Evolutionary conservation across 2,797 vertebrate genomes (phyloP).

Genomic region (Falco berigora): DNA sequence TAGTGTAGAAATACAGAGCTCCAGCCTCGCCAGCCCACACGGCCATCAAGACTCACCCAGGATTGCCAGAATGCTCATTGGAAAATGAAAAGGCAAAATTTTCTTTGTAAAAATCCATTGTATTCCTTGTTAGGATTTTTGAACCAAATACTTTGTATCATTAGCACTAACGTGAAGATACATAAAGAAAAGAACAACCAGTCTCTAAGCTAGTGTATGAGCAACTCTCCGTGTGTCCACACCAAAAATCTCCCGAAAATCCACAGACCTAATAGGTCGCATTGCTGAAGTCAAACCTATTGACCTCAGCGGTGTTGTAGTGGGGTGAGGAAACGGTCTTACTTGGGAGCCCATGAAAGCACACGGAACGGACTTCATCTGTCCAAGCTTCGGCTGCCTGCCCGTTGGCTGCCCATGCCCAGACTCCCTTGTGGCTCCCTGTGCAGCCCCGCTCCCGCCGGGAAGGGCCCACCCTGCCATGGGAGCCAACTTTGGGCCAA

Average conservation of each 20-base stretch:
- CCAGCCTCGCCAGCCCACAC: not conserved
- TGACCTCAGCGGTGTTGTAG: not conserved
- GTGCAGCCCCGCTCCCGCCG: not conserved
- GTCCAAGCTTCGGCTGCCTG: not conserved
- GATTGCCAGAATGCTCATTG: not conserved
- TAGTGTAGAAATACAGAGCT: not conserved
- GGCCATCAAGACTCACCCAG: not conserved
- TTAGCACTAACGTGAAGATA: not conserved
- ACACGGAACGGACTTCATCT: not conserved
- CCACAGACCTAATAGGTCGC: accelerated
- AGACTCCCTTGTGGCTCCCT: not conserved
- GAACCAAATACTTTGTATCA: not conserved
- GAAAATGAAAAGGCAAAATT: not conserved
- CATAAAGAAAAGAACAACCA: not conserved
- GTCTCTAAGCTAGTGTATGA: not conserved
- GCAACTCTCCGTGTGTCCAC: accelerated
- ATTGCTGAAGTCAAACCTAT: not conserved
- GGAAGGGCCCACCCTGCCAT: not conserved
- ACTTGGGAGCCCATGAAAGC: accelerated
- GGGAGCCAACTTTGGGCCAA: not conserved
- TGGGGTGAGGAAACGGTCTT: accelerated
- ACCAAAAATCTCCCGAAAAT: not conserved
- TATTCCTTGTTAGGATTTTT: not conserved
- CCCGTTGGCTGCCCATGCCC: accelerated
- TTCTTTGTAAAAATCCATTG: not conserved